phyloP scores from a whole-genome alignment of 2,113 vertebrate genomes.

The Pelvicachromis taeniatus region DNA sequence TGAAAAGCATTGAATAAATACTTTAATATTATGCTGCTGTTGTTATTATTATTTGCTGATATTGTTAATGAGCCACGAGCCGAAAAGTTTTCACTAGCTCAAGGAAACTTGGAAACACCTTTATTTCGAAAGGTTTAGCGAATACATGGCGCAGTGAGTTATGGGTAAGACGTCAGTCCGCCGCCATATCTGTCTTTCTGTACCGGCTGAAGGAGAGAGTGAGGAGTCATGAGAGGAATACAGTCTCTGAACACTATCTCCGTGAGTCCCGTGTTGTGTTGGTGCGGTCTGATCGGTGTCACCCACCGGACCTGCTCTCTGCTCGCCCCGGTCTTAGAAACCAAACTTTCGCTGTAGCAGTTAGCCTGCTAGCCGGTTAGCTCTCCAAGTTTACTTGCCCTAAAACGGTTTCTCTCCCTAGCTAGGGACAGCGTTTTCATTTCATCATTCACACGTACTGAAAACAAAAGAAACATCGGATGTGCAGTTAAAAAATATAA shows the following conservation, averaged over 20 bases:
- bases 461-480: fast-evolving
- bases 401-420: background rate
- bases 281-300: background rate
- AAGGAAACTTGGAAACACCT: background rate
- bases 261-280: conserved; percentile 38
- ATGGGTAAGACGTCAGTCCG: conserved; percentile 48
- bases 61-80: background rate
- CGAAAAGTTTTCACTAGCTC: background rate
- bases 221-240: conserved; percentile 67
- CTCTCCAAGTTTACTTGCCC: background rate
- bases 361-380: conserved; percentile 21
- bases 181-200: conserved; percentile 20
- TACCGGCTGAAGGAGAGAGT: conserved; percentile 55
- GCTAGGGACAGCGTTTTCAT: background rate
- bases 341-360: background rate
- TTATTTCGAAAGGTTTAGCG: background rate
- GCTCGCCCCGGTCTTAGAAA: background rate
- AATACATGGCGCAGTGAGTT: conserved; percentile 17
- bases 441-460: background rate
- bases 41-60: background rate
- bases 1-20: background rate
- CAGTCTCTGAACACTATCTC: conserved; percentile 53
- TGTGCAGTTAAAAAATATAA: too few species aligned
- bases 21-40: too few species aligned
- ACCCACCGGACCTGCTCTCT: fast-evolving